Evolutionary conservation across 2,113 vertebrate genomes (phyloP).

Genomic region (Melanotaenia duboulayi): DNA sequence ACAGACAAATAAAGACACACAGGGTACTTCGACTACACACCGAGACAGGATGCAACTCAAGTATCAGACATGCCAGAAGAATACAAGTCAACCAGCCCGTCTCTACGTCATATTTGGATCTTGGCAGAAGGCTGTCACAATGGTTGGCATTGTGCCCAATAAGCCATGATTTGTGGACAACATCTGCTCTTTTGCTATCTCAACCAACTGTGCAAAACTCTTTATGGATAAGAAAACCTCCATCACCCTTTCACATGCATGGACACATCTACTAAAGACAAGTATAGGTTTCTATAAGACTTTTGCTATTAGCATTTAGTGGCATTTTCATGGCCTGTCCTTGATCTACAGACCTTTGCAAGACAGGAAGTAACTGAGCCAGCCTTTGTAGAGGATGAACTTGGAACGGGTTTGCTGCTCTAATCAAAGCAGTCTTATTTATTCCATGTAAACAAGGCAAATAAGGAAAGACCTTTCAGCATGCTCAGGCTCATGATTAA

Average conservation of each 20-base stretch:
- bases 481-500: not conserved
- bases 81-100: slow-evolving; percentile 47
- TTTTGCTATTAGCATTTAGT: not conserved
- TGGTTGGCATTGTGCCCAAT: slow-evolving; percentile 62
- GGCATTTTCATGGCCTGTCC: not conserved
- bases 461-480: not conserved
- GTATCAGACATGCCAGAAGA: slow-evolving; percentile 43
- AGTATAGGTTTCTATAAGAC: not conserved
- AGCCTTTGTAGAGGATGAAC: not conserved
- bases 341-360: slow-evolving; percentile 8
- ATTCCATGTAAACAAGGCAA: slow-evolving; percentile 6
- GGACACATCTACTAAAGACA: not conserved
- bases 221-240: slow-evolving; percentile 11
- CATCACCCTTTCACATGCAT: not conserved
- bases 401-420: not conserved
- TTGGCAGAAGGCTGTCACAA: slow-evolving; percentile 53
- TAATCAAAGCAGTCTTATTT: slow-evolving; percentile 17
- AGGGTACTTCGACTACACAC: not conserved
- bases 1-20: not conserved
- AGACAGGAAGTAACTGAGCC: slow-evolving; percentile 9
- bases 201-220: slow-evolving; percentile 28
- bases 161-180: slow-evolving; percentile 41
- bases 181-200: slow-evolving; percentile 34
- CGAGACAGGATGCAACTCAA: slow-evolving; percentile 37
- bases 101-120: slow-evolving; percentile 45